phyloP scores from a whole-genome alignment of 2,797 vertebrate species.

The Diplodus puntazzo region DNA sequence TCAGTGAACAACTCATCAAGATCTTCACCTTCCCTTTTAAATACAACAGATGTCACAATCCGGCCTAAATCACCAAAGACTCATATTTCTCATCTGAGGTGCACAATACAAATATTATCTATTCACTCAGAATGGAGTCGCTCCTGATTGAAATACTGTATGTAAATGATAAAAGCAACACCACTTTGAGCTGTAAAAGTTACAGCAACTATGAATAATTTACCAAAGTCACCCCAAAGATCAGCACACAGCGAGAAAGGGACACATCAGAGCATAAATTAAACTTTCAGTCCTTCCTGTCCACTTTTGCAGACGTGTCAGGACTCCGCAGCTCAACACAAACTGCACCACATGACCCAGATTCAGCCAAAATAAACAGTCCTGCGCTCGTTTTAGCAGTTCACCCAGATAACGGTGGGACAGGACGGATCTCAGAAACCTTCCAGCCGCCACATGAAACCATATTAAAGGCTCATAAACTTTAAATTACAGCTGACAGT shows the following conservation, averaged over 20 bases:
- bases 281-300: neutral
- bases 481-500: slow-evolving; percentile 52
- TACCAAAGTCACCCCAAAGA: neutral
- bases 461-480: slow-evolving; percentile 63
- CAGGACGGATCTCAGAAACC: slow-evolving; percentile 20
- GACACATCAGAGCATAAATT: neutral
- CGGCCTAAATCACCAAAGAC: too few species aligned
- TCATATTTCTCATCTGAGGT: too few species aligned
- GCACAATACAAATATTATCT: too few species aligned
- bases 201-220: neutral
- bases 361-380: slow-evolving; percentile 49
- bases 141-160: too few species aligned
- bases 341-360: slow-evolving; percentile 28
- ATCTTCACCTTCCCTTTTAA: too few species aligned
- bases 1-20: too few species aligned
- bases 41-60: too few species aligned
- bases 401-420: slow-evolving; percentile 34
- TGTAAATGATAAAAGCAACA: neutral
- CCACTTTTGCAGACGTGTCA: neutral
- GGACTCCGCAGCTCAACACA: slow-evolving; percentile 23
- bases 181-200: neutral
- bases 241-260: neutral
- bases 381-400: slow-evolving; percentile 39
- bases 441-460: slow-evolving; percentile 39
- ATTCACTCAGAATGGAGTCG: too few species aligned